Evolutionary conservation across 1,140 invertebrate genomes (phyloP), one percentile per base, ranked within the genome.

Genomic region (Pseudomyrmex sp.): DNA sequence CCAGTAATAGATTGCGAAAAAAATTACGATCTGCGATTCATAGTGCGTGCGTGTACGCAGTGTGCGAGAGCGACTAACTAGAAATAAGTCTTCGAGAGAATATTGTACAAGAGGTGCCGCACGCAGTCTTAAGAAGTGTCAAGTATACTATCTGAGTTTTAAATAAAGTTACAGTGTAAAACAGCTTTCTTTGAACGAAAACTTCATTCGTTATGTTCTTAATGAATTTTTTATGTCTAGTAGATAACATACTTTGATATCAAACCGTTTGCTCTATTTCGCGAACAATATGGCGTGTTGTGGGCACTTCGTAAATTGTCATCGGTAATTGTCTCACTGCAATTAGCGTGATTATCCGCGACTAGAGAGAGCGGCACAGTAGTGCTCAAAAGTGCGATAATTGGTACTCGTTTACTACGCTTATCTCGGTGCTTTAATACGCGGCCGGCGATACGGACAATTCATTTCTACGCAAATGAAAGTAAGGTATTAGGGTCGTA

Each of bases 401-500:
- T 70, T 80, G 76, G 35, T 70, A 70, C 76, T 35, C 44, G 66
- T 70, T 70, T 59, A 80, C 54, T 23, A 76, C n/a, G 20, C 66
- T 80, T 80, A 80, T 80, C 76, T 70, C 20, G 7, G 46, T 61
- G 59, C 44, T 70, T 72, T 72, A 72, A 46, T 15, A n/a, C 76
- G 23, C 12, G 76, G 46, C 66, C 12, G 54, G 65, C 54, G 76
- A 70, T 79, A 79, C 76, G 65, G 46, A 70, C 76, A 80, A 80
- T 80, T 80, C 44, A 80, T 80, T 80, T 80, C 76, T 72, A 80
- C 76, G 76, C 66, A 80, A 80, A 80, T 80, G 76, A 72, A 80
- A 80, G 76, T 80, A 80, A 80, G 68, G 76, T 70, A 80, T 80
- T 70, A 70, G 50, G 20, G 54, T 50, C 76, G 76, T 80, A 61